Evolutionary conservation across 2,113 vertebrate species (phyloP).

Genomic region (Plotosus lineatus): DNA sequence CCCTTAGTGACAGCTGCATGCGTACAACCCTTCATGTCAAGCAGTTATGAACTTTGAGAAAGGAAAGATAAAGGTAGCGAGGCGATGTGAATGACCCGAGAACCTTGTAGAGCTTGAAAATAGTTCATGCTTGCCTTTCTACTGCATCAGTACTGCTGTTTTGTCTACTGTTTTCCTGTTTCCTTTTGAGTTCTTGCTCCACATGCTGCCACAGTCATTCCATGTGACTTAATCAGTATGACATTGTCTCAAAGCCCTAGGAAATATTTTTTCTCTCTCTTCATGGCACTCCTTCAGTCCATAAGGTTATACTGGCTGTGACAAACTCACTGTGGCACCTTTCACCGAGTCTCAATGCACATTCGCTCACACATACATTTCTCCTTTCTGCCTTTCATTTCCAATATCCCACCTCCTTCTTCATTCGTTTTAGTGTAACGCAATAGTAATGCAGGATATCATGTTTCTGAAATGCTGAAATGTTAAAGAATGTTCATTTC

Average conservation of each 20-base stretch:
- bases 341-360: constrained; percentile 60
- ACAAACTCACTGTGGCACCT: constrained; percentile 88
- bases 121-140: constrained; percentile 58
- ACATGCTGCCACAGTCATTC: constrained; percentile 50
- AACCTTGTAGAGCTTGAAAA: constrained; percentile 25
- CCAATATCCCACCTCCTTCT: not conserved
- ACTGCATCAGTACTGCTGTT: constrained; percentile 15
- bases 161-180: constrained; percentile 18
- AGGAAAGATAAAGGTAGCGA: constrained; percentile 61
- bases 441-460: not conserved
- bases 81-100: constrained; percentile 42
- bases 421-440: constrained; percentile 6
- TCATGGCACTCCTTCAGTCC: constrained; percentile 69
- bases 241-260: constrained; percentile 84
- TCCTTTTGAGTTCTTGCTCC: constrained; percentile 46
- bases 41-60: constrained; percentile 68
- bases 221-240: constrained; percentile 85
- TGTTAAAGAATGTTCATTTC: not conserved
- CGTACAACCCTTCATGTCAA: constrained; percentile 68
- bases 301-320: constrained; percentile 72
- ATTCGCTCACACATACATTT: constrained; percentile 39
- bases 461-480: not conserved
- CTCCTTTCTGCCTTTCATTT: constrained; percentile 22
- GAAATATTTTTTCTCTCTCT: constrained; percentile 71
- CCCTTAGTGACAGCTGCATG: constrained; percentile 44